These are phyloP conservation scores for Porites lobata DNA, from an alignment of 92 coral and sea anemone species.

Conservation along the genomic window DNA sequence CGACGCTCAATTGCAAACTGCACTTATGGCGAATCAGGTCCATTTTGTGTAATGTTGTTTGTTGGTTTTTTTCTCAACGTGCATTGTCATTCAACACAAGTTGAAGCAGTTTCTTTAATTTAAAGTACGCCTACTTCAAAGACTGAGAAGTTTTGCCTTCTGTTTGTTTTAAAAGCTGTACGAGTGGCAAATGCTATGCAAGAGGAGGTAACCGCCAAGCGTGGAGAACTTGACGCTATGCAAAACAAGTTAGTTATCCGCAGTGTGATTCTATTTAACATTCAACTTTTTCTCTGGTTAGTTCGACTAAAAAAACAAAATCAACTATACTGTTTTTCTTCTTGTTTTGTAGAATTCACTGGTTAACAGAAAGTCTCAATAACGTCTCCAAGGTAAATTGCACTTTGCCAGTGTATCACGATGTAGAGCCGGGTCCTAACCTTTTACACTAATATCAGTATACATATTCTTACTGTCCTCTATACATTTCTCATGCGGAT, in stretches of 20 bases:
- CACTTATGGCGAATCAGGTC: too few relatives aligned
- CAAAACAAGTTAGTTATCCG: conserved; percentile 78
- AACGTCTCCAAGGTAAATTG: conserved; percentile 78
- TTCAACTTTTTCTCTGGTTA: neutral
- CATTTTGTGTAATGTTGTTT: too few relatives aligned
- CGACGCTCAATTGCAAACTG: too few relatives aligned
- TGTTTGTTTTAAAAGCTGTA: conserved; percentile 69
- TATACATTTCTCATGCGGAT: neutral
- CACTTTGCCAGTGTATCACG: neutral
- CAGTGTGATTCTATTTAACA: neutral
- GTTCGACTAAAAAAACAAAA: neutral
- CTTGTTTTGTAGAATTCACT: conserved; percentile 72
- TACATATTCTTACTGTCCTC: neutral
- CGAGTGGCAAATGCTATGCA: conserved; percentile 92
- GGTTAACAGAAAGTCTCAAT: conserved; percentile 92
- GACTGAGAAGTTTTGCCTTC: too few relatives aligned
- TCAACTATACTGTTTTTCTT: neutral
- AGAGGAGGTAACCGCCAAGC: conserved; percentile 87
- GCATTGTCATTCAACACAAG: too few relatives aligned
- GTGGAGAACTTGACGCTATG: conserved; percentile 90
- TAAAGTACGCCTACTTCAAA: too few relatives aligned
- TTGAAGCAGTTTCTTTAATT: neutral
- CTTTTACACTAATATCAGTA: neutral
- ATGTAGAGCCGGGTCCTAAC: conserved; percentile 1
- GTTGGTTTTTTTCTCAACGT: too few relatives aligned